Conservation (phyloP, 1,140 invertebrate genomes). For the Triops cancriformis region DNA sequence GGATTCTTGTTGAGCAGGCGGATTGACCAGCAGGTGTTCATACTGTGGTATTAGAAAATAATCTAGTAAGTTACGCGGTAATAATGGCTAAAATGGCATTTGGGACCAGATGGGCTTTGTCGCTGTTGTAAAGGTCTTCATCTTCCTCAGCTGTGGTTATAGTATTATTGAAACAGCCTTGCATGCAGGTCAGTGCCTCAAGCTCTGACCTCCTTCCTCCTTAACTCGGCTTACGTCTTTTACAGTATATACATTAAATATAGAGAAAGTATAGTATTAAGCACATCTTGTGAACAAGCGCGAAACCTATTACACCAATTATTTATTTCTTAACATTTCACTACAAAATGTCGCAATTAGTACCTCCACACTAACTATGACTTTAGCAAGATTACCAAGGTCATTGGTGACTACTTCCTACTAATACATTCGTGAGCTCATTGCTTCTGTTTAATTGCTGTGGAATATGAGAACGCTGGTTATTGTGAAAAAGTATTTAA, state of each 20-base stretch:
- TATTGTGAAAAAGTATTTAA: too few species aligned
- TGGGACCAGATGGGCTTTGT: neutral
- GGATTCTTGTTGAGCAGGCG: neutral
- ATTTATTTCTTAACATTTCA: too few species aligned
- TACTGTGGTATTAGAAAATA: neutral
- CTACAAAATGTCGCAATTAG: too few species aligned
- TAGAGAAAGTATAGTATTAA: neutral
- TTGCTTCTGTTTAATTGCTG: too few species aligned
- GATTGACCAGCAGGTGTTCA: neutral
- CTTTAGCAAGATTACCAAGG: too few species aligned
- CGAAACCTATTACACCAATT: too few species aligned
- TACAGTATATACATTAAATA: neutral
- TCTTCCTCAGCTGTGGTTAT: neutral
- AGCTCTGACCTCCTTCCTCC: conserved; percentile 2
- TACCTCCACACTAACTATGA: too few species aligned
- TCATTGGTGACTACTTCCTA: too few species aligned
- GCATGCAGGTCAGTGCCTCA: conserved; percentile 8
- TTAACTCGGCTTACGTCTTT: neutral
- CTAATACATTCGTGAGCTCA: too few species aligned
- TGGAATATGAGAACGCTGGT: too few species aligned
- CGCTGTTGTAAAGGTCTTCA: neutral
- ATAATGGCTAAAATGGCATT: neutral
- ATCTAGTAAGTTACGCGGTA: neutral
- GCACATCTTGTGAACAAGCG: neutral
- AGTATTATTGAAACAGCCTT: neutral